Evolutionary conservation across 1,140 invertebrate species (phyloP), one percentile per base, ranked within the genome.

Genomic region (Pseudomyrmex pallidus): DNA sequence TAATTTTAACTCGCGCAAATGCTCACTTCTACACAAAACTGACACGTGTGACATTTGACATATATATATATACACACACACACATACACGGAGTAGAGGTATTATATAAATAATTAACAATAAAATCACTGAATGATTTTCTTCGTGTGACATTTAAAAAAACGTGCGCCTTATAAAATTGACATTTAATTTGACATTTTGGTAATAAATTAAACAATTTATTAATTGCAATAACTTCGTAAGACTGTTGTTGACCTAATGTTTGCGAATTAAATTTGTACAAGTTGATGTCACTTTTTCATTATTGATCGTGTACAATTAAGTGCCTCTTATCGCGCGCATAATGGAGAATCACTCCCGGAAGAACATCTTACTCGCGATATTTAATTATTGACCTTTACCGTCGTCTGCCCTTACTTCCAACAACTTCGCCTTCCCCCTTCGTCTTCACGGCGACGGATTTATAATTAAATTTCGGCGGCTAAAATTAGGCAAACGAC

Each of bases 351-450:
- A 35, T 35, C 35, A 13, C 2, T 35, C 10, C 12, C 15, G 5
- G 35, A 10, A 12, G 7, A 57, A 59, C 9, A 74, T 48, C n/a
- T 1, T 52, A 7, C 46, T 35, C 35, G 35, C 15, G 35, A 17
- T 68, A 59, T 78, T 35, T 78, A 78, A 78, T 59, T 68, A 68
- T 12, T 78, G 10, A 78, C 48, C 15, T 78, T 25, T 48, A 57
- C 20, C 15, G 46, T 35, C 22, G 15, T 68, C 52, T 48, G 2
- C 67, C 12, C 1, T 50, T 74, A 35, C 35, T 35, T 35, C 35
- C 62, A 20, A 17, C 62, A 52, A 82, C 68, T 20, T 20, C 7
- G n/a, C 4, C 22, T 64, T 46, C 5, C 5, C 35, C 1, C 1
- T 35, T 35, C 59, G 25, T 17, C 13, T 82, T 82, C n/a, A 82